A percentile compares a stretch with the other conserved stretches of the same genome.
Evolutionary conservation across 2,888 invertebrate species (phyloP).

Genomic region (Acronicta psi): DNA sequence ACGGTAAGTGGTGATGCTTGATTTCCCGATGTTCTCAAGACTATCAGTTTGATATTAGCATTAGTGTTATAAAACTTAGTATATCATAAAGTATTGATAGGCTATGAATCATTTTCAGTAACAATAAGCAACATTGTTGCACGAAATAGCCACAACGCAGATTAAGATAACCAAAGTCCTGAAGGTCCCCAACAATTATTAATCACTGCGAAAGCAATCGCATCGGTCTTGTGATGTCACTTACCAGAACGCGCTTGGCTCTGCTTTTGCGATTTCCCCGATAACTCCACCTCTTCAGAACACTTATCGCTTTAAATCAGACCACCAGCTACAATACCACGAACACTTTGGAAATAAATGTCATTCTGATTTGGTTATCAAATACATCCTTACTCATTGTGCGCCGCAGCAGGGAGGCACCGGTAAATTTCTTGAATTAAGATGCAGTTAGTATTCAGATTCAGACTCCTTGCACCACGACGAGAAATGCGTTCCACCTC

Average conservation of each 20-base stretch:
- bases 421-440: constrained; percentile 41
- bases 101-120: constrained; percentile 31
- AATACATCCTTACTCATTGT: constrained; percentile 33
- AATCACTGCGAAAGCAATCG: constrained; percentile 48
- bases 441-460: constrained; percentile 59
- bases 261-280: constrained; percentile 37
- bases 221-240: constrained; percentile 53
- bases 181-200: constrained; percentile 46
- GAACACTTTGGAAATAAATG: constrained; percentile 27
- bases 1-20: constrained; percentile 50
- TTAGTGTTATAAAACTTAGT: background rate
- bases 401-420: constrained; percentile 28
- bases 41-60: constrained; percentile 2
- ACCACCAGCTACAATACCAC: constrained; percentile 35
- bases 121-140: constrained; percentile 34
- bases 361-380: constrained; percentile 36
- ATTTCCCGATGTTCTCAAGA: constrained; percentile 24
- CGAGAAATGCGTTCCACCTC: constrained; percentile 71
- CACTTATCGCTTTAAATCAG: constrained; percentile 44
- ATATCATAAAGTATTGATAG: constrained; percentile 30
- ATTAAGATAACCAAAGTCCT: constrained; percentile 40
- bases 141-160: constrained; percentile 22
- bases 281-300: constrained; percentile 47
- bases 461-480: constrained; percentile 53
- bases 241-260: constrained; percentile 28